These are phyloP conservation scores for Danio jaintianensis DNA, from an alignment of 2,797 vertebrate genomes.

Conservation along the genomic window DNA sequence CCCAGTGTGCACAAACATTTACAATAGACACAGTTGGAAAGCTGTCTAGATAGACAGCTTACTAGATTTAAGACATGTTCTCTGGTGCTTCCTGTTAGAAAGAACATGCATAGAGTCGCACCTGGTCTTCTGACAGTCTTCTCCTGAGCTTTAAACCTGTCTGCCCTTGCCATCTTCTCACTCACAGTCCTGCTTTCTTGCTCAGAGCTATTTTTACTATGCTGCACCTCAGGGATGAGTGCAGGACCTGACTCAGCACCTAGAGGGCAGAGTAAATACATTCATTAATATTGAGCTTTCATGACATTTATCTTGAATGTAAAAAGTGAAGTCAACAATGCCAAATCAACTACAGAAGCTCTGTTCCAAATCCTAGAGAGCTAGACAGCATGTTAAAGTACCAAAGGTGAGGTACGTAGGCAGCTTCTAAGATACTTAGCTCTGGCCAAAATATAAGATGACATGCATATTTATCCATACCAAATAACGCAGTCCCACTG, in stretches of 20 bases:
- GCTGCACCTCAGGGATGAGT: conserved; percentile 76
- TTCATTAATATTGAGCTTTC: background rate
- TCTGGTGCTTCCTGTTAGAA: background rate
- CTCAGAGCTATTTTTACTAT: conserved; percentile 75
- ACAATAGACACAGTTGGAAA: background rate
- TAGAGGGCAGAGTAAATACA: conserved; percentile 59
- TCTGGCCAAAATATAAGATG: background rate
- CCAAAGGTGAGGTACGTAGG: background rate
- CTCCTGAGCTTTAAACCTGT: conserved; percentile 71
- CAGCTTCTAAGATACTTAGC: background rate
- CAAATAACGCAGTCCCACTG: background rate
- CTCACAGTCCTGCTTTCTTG: conserved; percentile 71
- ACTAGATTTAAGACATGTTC: background rate
- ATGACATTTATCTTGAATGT: conserved; percentile 23
- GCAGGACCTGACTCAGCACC: conserved; percentile 87
- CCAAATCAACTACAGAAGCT: background rate
- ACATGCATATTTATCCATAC: background rate
- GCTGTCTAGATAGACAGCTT: background rate
- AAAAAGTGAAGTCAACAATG: background rate
- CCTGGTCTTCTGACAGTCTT: conserved; percentile 83
- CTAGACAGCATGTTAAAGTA: background rate
- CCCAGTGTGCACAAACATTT: no score
- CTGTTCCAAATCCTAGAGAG: background rate
- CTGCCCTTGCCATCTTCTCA: conserved; percentile 69
- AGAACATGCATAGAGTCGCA: conserved; percentile 55